Percentiles rank a stretch among this genome's conserved stretches.
Evolutionary conservation across 1,140 invertebrate genomes (phyloP).

Genomic region (Phortica variegata): DNA sequence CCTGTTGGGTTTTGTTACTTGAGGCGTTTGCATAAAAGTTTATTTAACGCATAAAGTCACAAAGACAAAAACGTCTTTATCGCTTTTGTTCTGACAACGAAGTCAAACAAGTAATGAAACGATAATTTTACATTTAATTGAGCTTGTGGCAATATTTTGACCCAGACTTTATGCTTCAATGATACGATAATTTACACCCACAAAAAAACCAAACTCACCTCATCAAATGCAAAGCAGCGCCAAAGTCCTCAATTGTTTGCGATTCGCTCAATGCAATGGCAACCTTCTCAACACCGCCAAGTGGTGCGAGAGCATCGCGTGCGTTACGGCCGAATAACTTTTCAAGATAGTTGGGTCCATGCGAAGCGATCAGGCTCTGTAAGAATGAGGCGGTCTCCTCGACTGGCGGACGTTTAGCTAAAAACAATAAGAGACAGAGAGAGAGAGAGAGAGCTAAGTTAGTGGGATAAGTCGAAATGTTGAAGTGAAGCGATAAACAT

Average conservation of each 20-base stretch:
- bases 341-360: conserved; percentile 94
- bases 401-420: conserved; percentile 93
- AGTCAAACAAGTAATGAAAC: no score
- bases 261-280: conserved; percentile 93
- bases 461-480: no score
- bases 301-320: conserved; percentile 80
- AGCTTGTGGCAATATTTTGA: no score
- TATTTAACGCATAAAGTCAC: no score
- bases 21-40: no score
- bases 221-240: conserved; percentile 55
- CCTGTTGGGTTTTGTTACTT: no score
- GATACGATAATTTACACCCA: no score
- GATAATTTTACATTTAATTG: no score
- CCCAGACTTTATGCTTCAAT: no score
- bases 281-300: conserved; percentile 91
- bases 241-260: conserved; percentile 81
- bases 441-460: neutral
- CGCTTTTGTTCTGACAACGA: no score
- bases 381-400: conserved; percentile 94
- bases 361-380: conserved; percentile 86
- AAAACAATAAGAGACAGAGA: conserved; percentile 14
- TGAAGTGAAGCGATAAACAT: no score
- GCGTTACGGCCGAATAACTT: conserved; percentile 94
- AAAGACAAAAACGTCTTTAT: no score
- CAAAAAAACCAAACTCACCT: conserved; percentile 40